Evolutionary conservation across 1,140 invertebrate species (phyloP).

Genomic region (Holcopasites calliopsidis): DNA sequence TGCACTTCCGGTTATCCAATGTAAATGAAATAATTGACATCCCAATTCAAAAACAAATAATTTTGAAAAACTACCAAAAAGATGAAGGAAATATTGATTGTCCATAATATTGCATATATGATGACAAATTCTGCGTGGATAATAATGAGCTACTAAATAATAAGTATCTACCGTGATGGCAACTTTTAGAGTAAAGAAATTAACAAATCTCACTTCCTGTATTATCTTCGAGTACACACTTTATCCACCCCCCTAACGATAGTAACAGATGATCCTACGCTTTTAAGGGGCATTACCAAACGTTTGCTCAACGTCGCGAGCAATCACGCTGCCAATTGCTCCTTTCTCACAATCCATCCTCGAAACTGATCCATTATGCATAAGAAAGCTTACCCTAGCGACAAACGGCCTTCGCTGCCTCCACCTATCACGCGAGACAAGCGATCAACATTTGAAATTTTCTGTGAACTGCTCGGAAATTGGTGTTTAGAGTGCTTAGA

Average conservation of each 20-base stretch:
- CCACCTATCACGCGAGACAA: neutral
- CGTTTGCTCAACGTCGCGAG: neutral
- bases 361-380: neutral
- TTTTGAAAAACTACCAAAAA: no score
- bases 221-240: neutral
- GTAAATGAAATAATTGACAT: no score
- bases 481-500: neutral
- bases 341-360: neutral
- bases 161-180: no score
- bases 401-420: neutral
- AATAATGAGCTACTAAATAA: no score
- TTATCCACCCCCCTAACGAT: neutral
- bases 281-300: constrained; percentile 1
- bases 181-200: no score
- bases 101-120: no score
- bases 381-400: neutral
- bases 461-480: neutral
- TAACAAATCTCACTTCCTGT: no score
- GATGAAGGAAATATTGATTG: no score
- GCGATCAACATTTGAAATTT: neutral
- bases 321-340: neutral
- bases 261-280: neutral
- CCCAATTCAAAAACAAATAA: no score
- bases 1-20: neutral
- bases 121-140: no score